Evolutionary conservation across 2,888 invertebrate genomes (phyloP).

Genomic region (Theretra japonica): DNA sequence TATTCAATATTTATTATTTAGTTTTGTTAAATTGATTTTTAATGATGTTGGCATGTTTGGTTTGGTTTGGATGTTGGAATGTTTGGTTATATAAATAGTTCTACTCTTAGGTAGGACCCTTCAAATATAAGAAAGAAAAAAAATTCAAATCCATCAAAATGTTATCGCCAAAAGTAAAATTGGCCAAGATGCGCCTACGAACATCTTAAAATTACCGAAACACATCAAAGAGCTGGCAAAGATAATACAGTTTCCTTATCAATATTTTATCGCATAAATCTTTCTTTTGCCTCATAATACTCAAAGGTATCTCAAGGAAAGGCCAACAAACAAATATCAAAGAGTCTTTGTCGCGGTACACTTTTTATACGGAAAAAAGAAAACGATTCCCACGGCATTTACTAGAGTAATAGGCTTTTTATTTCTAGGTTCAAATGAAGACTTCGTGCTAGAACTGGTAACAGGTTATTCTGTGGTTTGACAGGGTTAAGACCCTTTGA

Average conservation of each 20-base stretch:
- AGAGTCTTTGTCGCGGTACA: slow-evolving; percentile 6
- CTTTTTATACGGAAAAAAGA: neutral
- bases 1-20: no score
- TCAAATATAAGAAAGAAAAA: no score
- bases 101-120: no score
- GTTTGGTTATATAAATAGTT: no score
- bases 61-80: no score
- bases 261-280: slow-evolving; percentile 1
- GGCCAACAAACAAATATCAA: slow-evolving; percentile 3
- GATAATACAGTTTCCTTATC: slow-evolving; percentile 1
- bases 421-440: neutral
- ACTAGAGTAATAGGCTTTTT: neutral
- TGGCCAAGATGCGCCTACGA: no score
- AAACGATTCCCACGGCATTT: neutral
- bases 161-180: no score
- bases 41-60: no score
- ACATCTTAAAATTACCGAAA: no score
- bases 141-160: no score
- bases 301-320: neutral
- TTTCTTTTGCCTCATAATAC: neutral
- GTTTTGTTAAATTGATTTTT: no score
- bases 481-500: neutral
- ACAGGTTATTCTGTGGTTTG: neutral
- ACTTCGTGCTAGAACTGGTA: neutral
- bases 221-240: neutral